Percentiles rank a stretch among this genome's conserved stretches.
Evolutionary conservation across 2,113 vertebrate species (phyloP).

Genomic region (Silurus asotus): DNA sequence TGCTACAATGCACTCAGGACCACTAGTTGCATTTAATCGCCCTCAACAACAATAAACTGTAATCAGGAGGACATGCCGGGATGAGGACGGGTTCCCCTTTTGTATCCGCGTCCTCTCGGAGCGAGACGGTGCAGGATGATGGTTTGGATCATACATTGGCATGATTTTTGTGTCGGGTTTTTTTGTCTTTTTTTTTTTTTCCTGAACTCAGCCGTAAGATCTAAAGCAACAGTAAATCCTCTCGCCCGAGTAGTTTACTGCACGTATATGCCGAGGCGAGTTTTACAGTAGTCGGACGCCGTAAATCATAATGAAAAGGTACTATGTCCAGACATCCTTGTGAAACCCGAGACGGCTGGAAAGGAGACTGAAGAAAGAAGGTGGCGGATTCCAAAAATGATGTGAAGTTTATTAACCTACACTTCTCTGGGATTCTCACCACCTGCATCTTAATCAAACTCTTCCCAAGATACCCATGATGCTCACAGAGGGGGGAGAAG

Average conservation of each 20-base stretch:
- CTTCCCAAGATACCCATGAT: constrained; percentile 83
- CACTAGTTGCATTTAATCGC: too few species aligned
- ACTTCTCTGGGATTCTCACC: neutral
- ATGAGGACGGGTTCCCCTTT: too few species aligned
- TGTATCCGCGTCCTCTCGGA: too few species aligned
- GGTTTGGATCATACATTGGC: neutral
- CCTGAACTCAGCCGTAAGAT: neutral
- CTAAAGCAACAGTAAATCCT: constrained; percentile 13
- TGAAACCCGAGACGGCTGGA: constrained; percentile 27
- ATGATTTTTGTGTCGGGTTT: too few species aligned
- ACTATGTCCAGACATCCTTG: constrained; percentile 35
- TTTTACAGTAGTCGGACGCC: constrained; percentile 7
- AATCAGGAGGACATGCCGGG: too few species aligned
- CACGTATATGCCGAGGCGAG: neutral
- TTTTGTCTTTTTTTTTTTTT: neutral
- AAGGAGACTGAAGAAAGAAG: neutral
- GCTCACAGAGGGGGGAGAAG: constrained; percentile 51
- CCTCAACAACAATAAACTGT: too few species aligned
- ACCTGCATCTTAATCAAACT: constrained; percentile 68
- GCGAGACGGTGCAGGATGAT: too few species aligned
- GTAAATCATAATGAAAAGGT: constrained; percentile 37
- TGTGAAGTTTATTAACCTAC: neutral
- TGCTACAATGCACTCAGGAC: too few species aligned
- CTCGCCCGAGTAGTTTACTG: neutral
- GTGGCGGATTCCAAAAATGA: neutral